Evolutionary conservation across 1,140 invertebrate species (phyloP), one percentile per base, ranked within the genome.

Genomic region (Drosophila nebulosa): DNA sequence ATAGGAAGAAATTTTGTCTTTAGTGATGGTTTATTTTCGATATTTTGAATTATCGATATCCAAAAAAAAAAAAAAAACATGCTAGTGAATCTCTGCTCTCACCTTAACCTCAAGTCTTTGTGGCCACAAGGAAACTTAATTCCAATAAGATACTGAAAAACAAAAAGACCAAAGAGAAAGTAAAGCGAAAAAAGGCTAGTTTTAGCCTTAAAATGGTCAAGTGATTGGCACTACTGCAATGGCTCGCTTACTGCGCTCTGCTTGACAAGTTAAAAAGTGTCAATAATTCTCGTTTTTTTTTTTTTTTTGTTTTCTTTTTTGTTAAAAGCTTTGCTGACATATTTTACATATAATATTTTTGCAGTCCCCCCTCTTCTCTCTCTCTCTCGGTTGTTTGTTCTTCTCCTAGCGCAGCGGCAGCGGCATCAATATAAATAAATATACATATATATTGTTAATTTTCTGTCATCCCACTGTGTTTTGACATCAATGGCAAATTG

Each of bases 241-340:
- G 7, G 16, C 39, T 18, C 16, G 14, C n/a, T 14, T 5, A 14
- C 36, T 14, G 5, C 7, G 5, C 7, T 9, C 16, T 32, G 39
- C 2, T 46, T 10, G 39, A 46, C 39, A 46, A 46, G 39, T 46
- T 46, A 46, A 46, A 46, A 46, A 46, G 39, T 21, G 16, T 46
- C 39, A 21, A 46, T 46, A 46, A 21, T 21, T 32, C 10, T 12
- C n/a, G n/a, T n/a, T 32, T 32, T 12, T 9, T 3, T 10, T 32
- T 1, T 32, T 9, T 32, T 2, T 12, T 9, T 46, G 18, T 16
- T 46, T 18, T n/a, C 35, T 10, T 57, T 74, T 57, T 66, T 69
- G 67, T 71, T 71, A 75, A 75, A 75, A 78, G 72, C 75, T 75
- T 78, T 64, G 55, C 67, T 64, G 64, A 72, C 75, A 78, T 69